Percentiles rank a stretch among this genome's conserved stretches.
Evolutionary conservation across 2,113 vertebrate species (phyloP).

Genomic region (Oceanites oceanicus): DNA sequence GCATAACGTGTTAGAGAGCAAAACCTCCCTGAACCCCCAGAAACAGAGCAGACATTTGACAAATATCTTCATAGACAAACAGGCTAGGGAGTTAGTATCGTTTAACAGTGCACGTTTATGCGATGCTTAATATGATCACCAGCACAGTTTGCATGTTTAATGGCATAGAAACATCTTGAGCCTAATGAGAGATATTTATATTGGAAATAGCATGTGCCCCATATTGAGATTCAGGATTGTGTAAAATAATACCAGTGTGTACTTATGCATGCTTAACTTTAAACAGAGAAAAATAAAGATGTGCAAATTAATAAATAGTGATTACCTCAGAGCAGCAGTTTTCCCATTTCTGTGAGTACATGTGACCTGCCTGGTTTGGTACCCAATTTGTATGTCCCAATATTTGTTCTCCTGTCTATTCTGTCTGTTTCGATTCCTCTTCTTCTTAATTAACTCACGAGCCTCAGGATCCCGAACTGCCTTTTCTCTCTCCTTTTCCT

Average conservation of each 20-base stretch:
- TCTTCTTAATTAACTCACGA: slow-evolving; percentile 93
- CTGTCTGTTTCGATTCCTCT: slow-evolving; percentile 90
- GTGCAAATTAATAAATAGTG: neutral
- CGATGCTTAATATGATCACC: neutral
- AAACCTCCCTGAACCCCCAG: neutral
- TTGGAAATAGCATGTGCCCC: fast-evolving
- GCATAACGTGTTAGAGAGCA: neutral
- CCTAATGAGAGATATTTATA: neutral
- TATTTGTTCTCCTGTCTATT: slow-evolving; percentile 91
- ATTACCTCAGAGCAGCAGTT: slow-evolving; percentile 83
- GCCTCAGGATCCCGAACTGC: slow-evolving; percentile 87
- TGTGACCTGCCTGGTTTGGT: slow-evolving; percentile 87
- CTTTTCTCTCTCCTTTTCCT: slow-evolving; percentile 80
- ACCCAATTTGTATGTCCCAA: slow-evolving; percentile 95
- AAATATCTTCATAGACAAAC: neutral
- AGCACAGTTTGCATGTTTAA: neutral
- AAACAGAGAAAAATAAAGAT: neutral
- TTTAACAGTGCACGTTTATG: neutral
- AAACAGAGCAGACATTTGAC: neutral
- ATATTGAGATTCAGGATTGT: neutral
- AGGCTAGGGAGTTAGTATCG: neutral
- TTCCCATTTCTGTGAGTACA: slow-evolving; percentile 91
- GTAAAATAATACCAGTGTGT: neutral
- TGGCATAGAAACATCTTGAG: neutral
- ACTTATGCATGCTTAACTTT: neutral